Evolutionary conservation across 2,888 invertebrate genomes (phyloP), one percentile per base, ranked within the genome.

Genomic region (Endomychus coccineus): DNA sequence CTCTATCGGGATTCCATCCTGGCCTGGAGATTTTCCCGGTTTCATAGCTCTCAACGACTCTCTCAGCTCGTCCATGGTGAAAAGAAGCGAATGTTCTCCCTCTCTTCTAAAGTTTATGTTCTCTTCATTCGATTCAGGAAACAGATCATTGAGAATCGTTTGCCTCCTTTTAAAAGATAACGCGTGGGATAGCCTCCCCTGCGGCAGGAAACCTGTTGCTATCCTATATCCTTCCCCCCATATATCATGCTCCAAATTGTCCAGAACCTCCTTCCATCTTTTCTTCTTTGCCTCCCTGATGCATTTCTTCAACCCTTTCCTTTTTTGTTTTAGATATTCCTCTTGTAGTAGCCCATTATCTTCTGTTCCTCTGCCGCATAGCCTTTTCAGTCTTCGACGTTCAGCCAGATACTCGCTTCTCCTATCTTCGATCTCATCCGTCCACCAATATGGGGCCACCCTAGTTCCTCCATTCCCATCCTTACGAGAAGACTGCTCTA

Each of bases 1-100:
- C 34, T 51, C 50, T 6, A 40, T 11, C 11, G 47, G 40, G 2
- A 53, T 40, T 2, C 46, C 45, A 22, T 48, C 51, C 0, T 44
- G 46, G 5, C 48, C 50, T 4, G 49, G 45, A 0, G 50, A 48
- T 28, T 50, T 50, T 3, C 31, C 24, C 12, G 30, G 43, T 6
- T 38, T 41, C 5, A 50, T 34, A 3, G 27, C 28, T 3, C 4
- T n/a, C 3, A 25, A 27, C 1, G 42, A 48, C 5, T 12, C 19
- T 9, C 5, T 6, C 7, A 51, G 37, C 17, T 49, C 46, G 5
- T 39, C 36, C 30, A 15, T 11, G 2, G 39, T 46, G 28, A 50
- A 44, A 2, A 28, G 36, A 6, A 27, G 13, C 6, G 27, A 16
- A 14, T 13, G 12, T 12, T 17, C 7, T 9, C 17, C 9, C 11